A percentile compares a stretch with the other conserved stretches of the same genome.
Evolutionary conservation across 1,140 invertebrate species (phyloP).

Genomic region (Plutomurus gul): DNA sequence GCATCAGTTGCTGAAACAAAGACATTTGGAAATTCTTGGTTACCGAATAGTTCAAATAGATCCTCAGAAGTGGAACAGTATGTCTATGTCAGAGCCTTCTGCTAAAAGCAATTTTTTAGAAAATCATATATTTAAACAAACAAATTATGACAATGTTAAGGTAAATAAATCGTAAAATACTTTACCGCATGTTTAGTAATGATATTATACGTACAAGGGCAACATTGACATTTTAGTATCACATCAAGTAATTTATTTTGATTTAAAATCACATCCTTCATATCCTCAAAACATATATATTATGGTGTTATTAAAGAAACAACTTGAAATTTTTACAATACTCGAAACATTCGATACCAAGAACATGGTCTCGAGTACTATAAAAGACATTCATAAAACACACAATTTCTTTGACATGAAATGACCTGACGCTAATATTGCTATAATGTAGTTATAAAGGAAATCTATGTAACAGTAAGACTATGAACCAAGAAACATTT

Average conservation of each 20-base stretch:
- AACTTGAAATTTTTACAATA: too few relatives aligned
- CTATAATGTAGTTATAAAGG: too few relatives aligned
- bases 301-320: not conserved
- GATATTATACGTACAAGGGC: too few relatives aligned
- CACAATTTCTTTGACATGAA: too few relatives aligned
- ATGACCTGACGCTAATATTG: too few relatives aligned
- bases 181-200: too few relatives aligned
- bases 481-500: too few relatives aligned
- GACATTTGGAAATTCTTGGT: constrained; percentile 67
- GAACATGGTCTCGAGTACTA: too few relatives aligned
- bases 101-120: constrained; percentile 59
- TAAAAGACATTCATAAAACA: too few relatives aligned
- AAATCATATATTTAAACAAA: constrained; percentile 53
- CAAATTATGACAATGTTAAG: not conserved
- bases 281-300: not conserved
- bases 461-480: too few relatives aligned
- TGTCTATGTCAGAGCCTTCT: constrained; percentile 58
- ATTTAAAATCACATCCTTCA: constrained; percentile 28
- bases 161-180: too few relatives aligned
- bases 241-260: constrained; percentile 30
- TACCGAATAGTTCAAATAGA: constrained; percentile 64
- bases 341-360: too few relatives aligned
- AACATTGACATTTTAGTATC: not conserved
- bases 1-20: constrained; percentile 52
- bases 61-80: constrained; percentile 63